Conservation (phyloP, 2,113 vertebrate genomes). For the Osmerus mordax region DNA sequence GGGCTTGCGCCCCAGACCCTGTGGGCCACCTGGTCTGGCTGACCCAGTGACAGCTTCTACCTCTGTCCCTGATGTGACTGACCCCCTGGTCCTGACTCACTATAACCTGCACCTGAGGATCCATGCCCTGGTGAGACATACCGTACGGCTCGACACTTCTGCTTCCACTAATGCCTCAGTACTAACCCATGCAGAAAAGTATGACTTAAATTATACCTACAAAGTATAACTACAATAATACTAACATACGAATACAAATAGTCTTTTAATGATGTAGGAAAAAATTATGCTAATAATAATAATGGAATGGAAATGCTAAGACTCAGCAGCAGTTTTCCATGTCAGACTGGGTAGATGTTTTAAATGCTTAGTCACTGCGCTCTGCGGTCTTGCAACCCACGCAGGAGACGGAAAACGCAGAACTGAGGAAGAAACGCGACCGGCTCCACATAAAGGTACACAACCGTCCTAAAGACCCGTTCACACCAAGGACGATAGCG, state of each 20-base stretch:
- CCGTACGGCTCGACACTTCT: not conserved
- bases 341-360: not conserved
- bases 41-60: not conserved
- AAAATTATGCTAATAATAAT: too few relatives aligned
- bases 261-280: too few relatives aligned
- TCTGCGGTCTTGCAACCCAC: not conserved
- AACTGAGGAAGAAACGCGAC: not conserved
- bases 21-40: not conserved
- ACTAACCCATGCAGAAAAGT: too few relatives aligned
- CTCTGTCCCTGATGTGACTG: not conserved
- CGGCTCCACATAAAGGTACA: not conserved
- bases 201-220: too few relatives aligned
- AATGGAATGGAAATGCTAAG: too few relatives aligned
- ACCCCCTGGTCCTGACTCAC: not conserved
- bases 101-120: not conserved
- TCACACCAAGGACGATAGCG: too few relatives aligned
- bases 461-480: too few relatives aligned
- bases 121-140: not conserved
- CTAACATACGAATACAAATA: too few relatives aligned
- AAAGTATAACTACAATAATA: too few relatives aligned
- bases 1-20: not conserved
- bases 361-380: not conserved
- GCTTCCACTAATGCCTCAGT: too few relatives aligned
- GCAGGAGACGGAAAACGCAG: not conserved
- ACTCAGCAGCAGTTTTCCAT: too few relatives aligned